Evolutionary conservation across 2,113 vertebrate genomes (phyloP).

Genomic region (Glareola pratincola): DNA sequence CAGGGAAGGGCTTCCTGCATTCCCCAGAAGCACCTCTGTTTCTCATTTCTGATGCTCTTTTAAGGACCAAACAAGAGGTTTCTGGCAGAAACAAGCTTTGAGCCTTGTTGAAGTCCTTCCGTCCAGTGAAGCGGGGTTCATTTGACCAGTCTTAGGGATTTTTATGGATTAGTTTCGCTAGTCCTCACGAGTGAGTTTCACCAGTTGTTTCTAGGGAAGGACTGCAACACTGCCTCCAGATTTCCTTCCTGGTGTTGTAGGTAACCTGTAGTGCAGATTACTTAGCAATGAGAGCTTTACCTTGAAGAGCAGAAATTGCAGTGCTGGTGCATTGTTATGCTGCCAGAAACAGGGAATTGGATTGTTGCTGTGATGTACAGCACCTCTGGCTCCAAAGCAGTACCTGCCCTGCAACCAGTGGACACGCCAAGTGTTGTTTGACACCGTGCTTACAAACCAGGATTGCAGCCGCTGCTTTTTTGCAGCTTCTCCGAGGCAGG

Average conservation of each 20-base stretch:
- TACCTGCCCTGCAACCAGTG: not conserved
- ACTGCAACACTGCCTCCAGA: not conserved
- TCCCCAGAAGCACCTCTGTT: not conserved
- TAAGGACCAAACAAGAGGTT: not conserved
- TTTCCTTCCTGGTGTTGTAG: not conserved
- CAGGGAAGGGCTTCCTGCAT: not conserved
- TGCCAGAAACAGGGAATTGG: not conserved
- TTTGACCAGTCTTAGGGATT: accelerated
- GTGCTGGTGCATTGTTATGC: not conserved
- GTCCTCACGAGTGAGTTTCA: not conserved
- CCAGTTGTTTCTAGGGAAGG: not conserved
- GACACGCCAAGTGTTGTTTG: not conserved
- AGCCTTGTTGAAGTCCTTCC: not conserved
- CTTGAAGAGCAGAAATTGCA: not conserved
- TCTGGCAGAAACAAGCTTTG: not conserved
- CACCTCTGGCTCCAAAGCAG: not conserved
- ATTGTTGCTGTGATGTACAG: not conserved
- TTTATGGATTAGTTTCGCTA: not conserved
- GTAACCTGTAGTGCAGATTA: not conserved
- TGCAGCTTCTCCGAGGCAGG: not conserved
- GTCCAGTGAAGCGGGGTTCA: not conserved
- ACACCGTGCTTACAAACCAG: not conserved
- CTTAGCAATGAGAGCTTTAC: not conserved
- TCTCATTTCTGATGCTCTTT: not conserved
- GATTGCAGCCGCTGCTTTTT: not conserved